phyloP scores from a whole-genome alignment of 2,113 vertebrate species.

The Psettodes erumei region DNA sequence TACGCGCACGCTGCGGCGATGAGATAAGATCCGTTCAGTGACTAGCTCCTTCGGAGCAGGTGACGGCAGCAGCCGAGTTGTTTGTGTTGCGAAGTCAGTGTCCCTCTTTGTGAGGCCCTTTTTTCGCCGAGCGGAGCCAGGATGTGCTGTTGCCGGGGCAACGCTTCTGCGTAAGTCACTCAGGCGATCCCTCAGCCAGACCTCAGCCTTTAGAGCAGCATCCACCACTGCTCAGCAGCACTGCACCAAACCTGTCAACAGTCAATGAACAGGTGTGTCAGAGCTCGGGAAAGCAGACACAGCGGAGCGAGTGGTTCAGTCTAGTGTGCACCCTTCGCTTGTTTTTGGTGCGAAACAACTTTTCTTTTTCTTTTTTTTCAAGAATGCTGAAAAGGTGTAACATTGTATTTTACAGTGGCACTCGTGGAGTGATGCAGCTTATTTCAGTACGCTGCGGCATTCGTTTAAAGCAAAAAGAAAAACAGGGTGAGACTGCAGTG shows the following conservation, averaged over 20 bases:
- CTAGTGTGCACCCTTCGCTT: not conserved
- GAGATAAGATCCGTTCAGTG: not conserved
- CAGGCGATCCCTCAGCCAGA: slow-evolving; percentile 65
- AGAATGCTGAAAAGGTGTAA: not conserved
- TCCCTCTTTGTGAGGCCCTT: slow-evolving; percentile 63
- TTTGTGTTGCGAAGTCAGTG: slow-evolving; percentile 67
- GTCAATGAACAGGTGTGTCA: slow-evolving; percentile 25
- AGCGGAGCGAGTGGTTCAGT: not conserved
- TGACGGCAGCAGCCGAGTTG: slow-evolving; percentile 25
- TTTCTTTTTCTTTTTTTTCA: not conserved
- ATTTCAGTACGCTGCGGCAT: not conserved
- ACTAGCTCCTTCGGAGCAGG: not conserved
- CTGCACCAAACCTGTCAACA: slow-evolving; percentile 62
- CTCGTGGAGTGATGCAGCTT: not conserved
- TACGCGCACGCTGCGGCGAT: not conserved
- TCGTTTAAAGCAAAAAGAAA: too few relatives aligned
- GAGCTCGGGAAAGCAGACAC: not conserved
- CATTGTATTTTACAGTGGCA: not conserved
- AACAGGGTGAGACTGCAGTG: too few relatives aligned
- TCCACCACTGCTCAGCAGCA: slow-evolving; percentile 59
- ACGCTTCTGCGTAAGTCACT: slow-evolving; percentile 79
- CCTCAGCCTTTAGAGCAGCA: slow-evolving; percentile 64
- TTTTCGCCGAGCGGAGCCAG: slow-evolving; percentile 71
- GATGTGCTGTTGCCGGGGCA: slow-evolving; percentile 82
- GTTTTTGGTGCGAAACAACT: not conserved